Percentiles rank a stretch among this genome's conserved stretches.
These are phyloP conservation scores for Penaeus japonicus DNA, from an alignment of 1,140 invertebrate species.

Conservation along the genomic window DNA sequence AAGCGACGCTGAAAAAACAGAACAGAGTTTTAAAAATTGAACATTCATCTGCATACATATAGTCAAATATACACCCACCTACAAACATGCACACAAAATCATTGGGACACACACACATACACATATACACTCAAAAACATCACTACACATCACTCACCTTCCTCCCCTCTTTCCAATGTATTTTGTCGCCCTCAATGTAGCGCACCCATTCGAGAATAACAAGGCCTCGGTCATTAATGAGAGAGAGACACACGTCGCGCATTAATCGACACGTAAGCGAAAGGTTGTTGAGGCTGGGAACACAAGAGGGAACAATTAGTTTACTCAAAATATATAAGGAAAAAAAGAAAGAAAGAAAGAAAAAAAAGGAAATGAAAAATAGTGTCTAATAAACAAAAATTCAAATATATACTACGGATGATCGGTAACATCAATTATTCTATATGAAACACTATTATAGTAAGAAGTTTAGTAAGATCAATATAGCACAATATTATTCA, in stretches of 20 bases:
- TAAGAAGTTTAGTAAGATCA: too few relatives aligned
- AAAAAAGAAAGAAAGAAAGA: neutral
- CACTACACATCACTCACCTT: conserved; percentile 26
- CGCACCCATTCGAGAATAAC: conserved; percentile 44
- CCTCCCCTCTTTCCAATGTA: conserved; percentile 35
- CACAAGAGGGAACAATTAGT: neutral
- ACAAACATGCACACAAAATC: neutral
- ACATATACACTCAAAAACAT: neutral
- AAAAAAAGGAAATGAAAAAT: neutral
- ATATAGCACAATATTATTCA: too few relatives aligned
- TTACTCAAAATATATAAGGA: neutral
- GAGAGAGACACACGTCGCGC: conserved; percentile 44
- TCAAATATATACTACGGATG: too few relatives aligned
- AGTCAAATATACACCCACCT: neutral
- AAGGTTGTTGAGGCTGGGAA: conserved; percentile 48
- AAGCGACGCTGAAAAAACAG: conserved; percentile 38
- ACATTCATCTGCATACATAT: neutral
- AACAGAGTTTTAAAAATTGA: neutral
- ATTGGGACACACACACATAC: neutral
- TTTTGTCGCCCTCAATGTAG: conserved; percentile 14
- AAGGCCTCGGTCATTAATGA: conserved; percentile 44
- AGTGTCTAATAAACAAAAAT: neutral
- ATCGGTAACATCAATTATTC: too few relatives aligned
- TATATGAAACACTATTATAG: too few relatives aligned
- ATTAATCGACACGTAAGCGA: conserved; percentile 43